Evolutionary conservation across 1,140 invertebrate species (phyloP).

Genomic region (Epicauta chinensis): DNA sequence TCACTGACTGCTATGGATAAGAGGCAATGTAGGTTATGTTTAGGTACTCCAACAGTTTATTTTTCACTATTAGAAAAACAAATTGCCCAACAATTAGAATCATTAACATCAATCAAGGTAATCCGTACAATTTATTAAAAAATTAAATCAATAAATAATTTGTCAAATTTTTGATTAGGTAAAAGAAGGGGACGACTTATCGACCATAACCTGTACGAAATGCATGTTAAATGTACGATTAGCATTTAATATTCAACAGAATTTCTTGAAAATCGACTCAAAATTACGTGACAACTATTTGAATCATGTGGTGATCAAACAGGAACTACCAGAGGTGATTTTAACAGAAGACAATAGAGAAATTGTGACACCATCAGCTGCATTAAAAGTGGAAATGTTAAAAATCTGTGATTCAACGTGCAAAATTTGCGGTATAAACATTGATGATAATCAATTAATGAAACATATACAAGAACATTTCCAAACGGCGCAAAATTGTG

Average conservation of each 20-base stretch:
- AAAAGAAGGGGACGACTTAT: constrained; percentile 1
- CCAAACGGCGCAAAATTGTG: constrained; percentile 1
- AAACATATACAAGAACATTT: constrained; percentile 9
- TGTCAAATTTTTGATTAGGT: constrained; percentile 1
- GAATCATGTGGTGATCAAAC: constrained; percentile 7
- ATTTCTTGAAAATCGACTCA: constrained; percentile 1
- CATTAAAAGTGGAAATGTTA: neutral
- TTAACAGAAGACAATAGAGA: neutral
- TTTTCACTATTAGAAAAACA: constrained; percentile 3
- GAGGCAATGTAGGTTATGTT: constrained; percentile 10
- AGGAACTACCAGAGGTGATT: neutral
- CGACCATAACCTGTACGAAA: constrained; percentile 5
- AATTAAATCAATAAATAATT: neutral
- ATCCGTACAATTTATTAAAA: neutral
- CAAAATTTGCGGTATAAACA: neutral
- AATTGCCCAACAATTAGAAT: constrained; percentile 1
- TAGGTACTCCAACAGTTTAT: neutral
- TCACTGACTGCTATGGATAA: constrained; percentile 1
- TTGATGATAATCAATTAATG: neutral
- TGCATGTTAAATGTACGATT: constrained; percentile 9
- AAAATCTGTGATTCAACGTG: neutral
- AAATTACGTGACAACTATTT: neutral
- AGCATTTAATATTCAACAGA: constrained; percentile 9
- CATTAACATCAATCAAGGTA: constrained; percentile 10
- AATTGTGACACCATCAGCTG: neutral